Conservation (phyloP, 2,888 invertebrate genomes). For the Agrochola macilenta region DNA sequence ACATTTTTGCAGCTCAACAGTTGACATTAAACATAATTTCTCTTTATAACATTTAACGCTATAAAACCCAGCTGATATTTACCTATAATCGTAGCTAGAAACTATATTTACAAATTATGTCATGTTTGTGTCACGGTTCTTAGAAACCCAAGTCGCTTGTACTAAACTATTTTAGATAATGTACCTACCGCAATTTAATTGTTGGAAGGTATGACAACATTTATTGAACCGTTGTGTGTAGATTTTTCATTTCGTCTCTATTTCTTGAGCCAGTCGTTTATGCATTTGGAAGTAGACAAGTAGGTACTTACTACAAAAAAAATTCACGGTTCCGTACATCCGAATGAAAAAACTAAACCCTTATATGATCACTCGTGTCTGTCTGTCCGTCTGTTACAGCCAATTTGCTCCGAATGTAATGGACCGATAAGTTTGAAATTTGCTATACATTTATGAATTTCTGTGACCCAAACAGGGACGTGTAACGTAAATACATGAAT, state of each 20-base stretch:
- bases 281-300: no score
- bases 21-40: neutral
- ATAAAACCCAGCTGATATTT: neutral
- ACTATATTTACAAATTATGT: slow-evolving; percentile 50
- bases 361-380: no score
- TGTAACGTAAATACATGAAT: no score
- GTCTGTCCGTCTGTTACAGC: no score
- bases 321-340: no score
- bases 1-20: neutral
- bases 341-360: no score
- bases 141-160: slow-evolving; percentile 8
- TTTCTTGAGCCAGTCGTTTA: no score
- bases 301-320: no score
- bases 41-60: neutral
- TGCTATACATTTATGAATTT: no score
- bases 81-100: neutral
- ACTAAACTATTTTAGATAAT: slow-evolving; percentile 30
- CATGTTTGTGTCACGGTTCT: slow-evolving; percentile 43
- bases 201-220: neutral
- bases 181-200: slow-evolving; percentile 2
- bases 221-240: neutral
- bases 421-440: no score
- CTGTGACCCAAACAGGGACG: no score
- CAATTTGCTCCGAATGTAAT: no score
- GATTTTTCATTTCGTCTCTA: neutral